A percentile compares a stretch with the other conserved stretches of the same genome.
phyloP scores from a whole-genome alignment of 2,113 vertebrate genomes.

The Corynorhinus townsendii region DNA sequence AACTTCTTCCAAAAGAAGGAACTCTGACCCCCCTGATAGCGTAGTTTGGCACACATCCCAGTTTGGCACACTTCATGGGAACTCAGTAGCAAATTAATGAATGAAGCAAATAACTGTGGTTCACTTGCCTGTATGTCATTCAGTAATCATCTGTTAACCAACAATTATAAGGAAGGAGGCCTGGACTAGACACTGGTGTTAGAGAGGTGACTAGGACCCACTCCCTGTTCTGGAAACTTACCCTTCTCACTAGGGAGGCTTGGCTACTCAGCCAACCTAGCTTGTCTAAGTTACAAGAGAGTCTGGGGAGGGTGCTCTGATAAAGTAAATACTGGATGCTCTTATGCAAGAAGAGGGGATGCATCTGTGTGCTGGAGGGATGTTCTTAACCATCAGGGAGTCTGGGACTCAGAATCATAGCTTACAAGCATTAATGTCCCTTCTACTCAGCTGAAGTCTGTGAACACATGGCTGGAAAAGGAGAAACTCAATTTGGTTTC shows the following conservation, averaged over 20 bases:
- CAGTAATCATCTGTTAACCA: background rate
- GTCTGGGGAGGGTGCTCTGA: background rate
- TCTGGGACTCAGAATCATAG: background rate
- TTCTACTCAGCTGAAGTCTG: constrained; percentile 5
- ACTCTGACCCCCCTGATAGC: background rate
- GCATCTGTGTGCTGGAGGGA: background rate
- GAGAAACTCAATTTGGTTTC: constrained; percentile 44
- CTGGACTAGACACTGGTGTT: background rate
- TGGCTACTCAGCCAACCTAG: background rate
- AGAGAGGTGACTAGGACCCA: background rate
- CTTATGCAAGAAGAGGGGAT: background rate
- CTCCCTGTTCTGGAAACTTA: background rate
- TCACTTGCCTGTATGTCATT: background rate
- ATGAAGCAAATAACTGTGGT: background rate
- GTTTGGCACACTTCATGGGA: background rate
- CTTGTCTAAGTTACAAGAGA: background rate
- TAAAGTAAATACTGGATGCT: background rate
- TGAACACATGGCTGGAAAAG: background rate
- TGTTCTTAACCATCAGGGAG: background rate
- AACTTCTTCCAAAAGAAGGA: background rate
- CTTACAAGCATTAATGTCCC: background rate
- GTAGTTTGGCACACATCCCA: background rate
- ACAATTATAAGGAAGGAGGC: background rate
- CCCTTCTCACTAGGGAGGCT: background rate
- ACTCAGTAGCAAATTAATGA: background rate